phyloP scores from a whole-genome alignment of 2,797 vertebrate species.

The Scolopax bukidnonensis region DNA sequence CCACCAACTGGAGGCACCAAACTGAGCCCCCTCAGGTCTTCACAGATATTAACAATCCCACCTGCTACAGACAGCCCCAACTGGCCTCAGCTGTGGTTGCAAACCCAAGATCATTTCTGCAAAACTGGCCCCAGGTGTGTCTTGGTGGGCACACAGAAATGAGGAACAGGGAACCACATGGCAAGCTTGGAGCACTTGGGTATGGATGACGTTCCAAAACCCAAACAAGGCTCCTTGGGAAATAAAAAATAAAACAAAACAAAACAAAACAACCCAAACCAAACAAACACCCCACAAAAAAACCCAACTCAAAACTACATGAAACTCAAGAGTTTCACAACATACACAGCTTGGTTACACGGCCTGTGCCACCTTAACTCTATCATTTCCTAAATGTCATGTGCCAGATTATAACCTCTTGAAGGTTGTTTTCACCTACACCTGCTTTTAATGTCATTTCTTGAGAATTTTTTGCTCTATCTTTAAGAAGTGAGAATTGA shows the following conservation, averaged over 20 bases:
- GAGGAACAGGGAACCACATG: not conserved
- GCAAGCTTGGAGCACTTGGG: not conserved
- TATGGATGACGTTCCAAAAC: not conserved
- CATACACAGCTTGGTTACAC: not conserved
- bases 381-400: not conserved
- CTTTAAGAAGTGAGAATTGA: not conserved
- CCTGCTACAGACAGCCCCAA: not conserved
- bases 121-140: constrained; percentile 41
- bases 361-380: not conserved
- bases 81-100: not conserved
- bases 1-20: fast-evolving
- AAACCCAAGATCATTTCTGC: constrained; percentile 22
- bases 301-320: not conserved
- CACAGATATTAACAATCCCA: not conserved
- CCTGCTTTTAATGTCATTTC: not conserved
- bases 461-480: not conserved
- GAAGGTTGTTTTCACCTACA: not conserved
- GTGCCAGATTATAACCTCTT: not conserved
- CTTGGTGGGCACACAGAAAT: not conserved
- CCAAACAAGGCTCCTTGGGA: not conserved
- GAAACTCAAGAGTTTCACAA: not conserved
- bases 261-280: no score
- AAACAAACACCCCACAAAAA: no score
- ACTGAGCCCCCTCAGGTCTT: not conserved
- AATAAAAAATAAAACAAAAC: not conserved